A percentile compares a stretch with the other conserved stretches of the same genome.
These are phyloP conservation scores for Anagyrus pseudococci DNA, from an alignment of 2,888 invertebrate species.

Conservation along the genomic window DNA sequence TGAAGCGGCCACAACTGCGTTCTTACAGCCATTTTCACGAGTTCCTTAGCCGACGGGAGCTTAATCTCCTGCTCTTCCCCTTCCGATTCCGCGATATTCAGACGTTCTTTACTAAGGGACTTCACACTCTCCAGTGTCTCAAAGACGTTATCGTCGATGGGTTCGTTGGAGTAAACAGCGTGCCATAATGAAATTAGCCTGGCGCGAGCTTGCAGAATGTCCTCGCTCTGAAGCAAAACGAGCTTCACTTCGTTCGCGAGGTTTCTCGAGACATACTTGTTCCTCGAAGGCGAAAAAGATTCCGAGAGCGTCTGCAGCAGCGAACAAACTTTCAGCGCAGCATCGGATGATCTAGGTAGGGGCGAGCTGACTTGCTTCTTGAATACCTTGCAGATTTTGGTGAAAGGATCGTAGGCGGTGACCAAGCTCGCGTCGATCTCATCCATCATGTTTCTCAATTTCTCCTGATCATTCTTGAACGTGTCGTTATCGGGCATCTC, in stretches of 20 bases:
- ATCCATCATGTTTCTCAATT: constrained; percentile 50
- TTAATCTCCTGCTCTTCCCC: constrained; percentile 18
- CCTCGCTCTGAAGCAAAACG: constrained; percentile 39
- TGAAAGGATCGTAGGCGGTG: constrained; percentile 46
- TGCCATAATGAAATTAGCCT: constrained; percentile 46
- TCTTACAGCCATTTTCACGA: constrained; percentile 49
- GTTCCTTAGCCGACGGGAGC: constrained; percentile 33
- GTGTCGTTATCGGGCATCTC: constrained; percentile 25
- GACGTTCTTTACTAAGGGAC: constrained; percentile 36
- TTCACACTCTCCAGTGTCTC: constrained; percentile 39
- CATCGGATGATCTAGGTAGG: constrained; percentile 47
- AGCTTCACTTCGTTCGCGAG: constrained; percentile 45
- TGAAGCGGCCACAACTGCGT: constrained; percentile 68
- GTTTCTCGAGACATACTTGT: constrained; percentile 30
- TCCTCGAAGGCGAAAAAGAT: constrained; percentile 41
- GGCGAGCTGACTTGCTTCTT: constrained; percentile 46
- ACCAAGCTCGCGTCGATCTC: constrained; percentile 41
- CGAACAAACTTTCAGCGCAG: constrained; percentile 39
- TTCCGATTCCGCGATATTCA: constrained; percentile 39
- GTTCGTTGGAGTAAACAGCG: constrained; percentile 41
- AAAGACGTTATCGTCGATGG: constrained; percentile 34
- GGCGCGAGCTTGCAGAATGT: constrained; percentile 37
- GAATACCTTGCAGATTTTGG: constrained; percentile 49
- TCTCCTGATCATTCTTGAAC: constrained; percentile 44
- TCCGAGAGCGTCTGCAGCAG: constrained; percentile 40